These are phyloP conservation scores for Melanotaenia trifasciata DNA, from an alignment of 2,797 vertebrate genomes.

Conservation along the genomic window DNA sequence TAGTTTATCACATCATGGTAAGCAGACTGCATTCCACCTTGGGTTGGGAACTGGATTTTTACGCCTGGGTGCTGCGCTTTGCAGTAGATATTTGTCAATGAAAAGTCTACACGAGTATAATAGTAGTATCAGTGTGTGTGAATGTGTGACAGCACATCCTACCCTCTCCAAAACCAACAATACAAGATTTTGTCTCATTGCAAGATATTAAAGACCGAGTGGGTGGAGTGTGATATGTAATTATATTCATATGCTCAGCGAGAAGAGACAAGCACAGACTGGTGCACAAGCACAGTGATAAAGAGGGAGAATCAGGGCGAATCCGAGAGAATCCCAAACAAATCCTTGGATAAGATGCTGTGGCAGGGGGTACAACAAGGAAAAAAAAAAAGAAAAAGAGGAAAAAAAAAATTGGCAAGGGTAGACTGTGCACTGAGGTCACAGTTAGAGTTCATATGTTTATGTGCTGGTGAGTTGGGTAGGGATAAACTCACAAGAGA, in stretches of 20 bases:
- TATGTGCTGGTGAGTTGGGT: conserved; percentile 53
- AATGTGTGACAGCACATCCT: conserved; percentile 44
- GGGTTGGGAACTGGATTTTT: conserved; percentile 4
- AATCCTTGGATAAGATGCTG: conserved; percentile 71
- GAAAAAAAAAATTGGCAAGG: background rate
- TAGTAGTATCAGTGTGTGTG: conserved; percentile 26
- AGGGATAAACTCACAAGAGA: conserved; percentile 51
- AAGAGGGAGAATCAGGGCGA: conserved; percentile 52
- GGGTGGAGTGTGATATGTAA: conserved; percentile 69
- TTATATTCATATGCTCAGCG: conserved; percentile 65
- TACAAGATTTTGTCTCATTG: conserved; percentile 51
- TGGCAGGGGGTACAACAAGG: conserved; percentile 13
- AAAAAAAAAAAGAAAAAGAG: background rate
- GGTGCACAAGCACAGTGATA: conserved; percentile 36
- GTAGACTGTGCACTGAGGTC: conserved; percentile 29
- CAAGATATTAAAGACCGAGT: conserved; percentile 64
- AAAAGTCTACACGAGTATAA: conserved; percentile 36
- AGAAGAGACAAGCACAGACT: conserved; percentile 41
- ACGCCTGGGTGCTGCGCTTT: background rate
- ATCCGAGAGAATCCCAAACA: conserved; percentile 72
- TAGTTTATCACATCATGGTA: background rate
- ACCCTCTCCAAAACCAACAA: conserved; percentile 55
- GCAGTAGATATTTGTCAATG: conserved; percentile 37
- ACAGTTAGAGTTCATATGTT: conserved; percentile 30
- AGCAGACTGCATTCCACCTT: background rate